These are phyloP conservation scores for Naja naja DNA, from an alignment of 2,113 vertebrate genomes.

Conservation along the genomic window DNA sequence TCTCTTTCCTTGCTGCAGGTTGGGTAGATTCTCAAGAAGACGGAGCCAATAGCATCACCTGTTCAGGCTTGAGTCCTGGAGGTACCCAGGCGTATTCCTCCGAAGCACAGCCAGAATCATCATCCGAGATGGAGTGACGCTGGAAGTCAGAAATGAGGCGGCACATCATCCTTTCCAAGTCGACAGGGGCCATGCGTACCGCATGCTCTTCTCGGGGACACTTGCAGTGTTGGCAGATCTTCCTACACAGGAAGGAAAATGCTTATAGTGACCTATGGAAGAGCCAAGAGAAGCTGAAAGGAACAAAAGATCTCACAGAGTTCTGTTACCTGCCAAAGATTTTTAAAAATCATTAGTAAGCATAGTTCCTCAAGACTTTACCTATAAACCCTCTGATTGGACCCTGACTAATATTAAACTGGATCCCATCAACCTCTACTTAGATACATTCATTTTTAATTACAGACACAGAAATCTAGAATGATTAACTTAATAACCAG, in stretches of 20 bases:
- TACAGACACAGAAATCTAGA: not conserved
- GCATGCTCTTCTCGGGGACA: slow-evolving; percentile 87
- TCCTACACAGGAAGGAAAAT: slow-evolving; percentile 67
- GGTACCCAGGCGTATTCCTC: slow-evolving; percentile 93
- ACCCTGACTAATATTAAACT: not conserved
- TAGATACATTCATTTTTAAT: not conserved
- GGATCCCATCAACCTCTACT: not conserved
- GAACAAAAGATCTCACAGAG: not conserved
- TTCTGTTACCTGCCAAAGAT: not conserved
- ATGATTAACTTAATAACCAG: not conserved
- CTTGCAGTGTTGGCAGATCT: slow-evolving; percentile 91
- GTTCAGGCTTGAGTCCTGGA: slow-evolving; percentile 87
- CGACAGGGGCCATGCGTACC: slow-evolving; percentile 75
- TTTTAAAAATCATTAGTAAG: too few species aligned
- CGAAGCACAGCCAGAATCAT: slow-evolving; percentile 86
- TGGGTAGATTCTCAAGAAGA: not conserved
- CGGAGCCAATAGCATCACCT: slow-evolving; percentile 69
- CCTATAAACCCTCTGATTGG: not conserved
- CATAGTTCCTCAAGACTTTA: not conserved
- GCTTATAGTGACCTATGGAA: not conserved
- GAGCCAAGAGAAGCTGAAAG: not conserved
- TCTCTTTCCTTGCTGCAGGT: not conserved
- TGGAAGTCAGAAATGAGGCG: slow-evolving; percentile 87
- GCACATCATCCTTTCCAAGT: slow-evolving; percentile 87
- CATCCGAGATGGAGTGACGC: slow-evolving; percentile 85